Evolutionary conservation across 2,797 vertebrate species (phyloP), one percentile per base, ranked within the genome.

Genomic region (Helicolenus hilgendorfi): DNA sequence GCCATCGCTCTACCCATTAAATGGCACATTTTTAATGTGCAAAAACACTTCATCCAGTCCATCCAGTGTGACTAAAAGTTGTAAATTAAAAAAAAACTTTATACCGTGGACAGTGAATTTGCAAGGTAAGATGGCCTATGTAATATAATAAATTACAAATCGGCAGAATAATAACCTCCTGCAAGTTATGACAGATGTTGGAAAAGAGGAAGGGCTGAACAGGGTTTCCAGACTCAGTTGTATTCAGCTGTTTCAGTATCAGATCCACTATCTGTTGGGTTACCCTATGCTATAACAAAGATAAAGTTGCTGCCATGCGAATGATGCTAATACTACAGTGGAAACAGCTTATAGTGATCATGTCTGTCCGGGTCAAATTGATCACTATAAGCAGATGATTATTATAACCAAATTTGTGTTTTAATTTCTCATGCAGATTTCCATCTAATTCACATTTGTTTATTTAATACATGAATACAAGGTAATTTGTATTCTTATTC

Each of bases 241-340:
- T 4, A 80, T 31, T 73, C 33, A 73, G 27, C 14, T 4, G 69
- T 36, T 59, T 72, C 60, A 73, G 31, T 85, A 79, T 82, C 72
- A 58, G 18, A 71, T 67, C 59, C 35, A 45, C n/a, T 5, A 10
- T 20, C 4, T 4, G 9, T 4, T 24, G 65, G 36, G 24, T 62
- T 29, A 38, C 33, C 27, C n/a, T 62, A 3, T 36, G 11, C 18
- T 7, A 20, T 29, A 15, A 24, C 1, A 35, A 20, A 27, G 38
- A 24, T n/a, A 38, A 67, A 27, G 27, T 38, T 67, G 26, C 53
- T 72, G 27, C 10, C 45, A 33, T 24, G 15, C 38, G 15, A 6
- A 36, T 56, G 11, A 49, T 26, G 9, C 36, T 64, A 36, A 18
- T 53, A 38, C 27, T 31, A 41, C 58, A 2, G 63, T 49, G 18